phyloP scores from a whole-genome alignment of 2,888 invertebrate genomes.

The Byasa hedistus region DNA sequence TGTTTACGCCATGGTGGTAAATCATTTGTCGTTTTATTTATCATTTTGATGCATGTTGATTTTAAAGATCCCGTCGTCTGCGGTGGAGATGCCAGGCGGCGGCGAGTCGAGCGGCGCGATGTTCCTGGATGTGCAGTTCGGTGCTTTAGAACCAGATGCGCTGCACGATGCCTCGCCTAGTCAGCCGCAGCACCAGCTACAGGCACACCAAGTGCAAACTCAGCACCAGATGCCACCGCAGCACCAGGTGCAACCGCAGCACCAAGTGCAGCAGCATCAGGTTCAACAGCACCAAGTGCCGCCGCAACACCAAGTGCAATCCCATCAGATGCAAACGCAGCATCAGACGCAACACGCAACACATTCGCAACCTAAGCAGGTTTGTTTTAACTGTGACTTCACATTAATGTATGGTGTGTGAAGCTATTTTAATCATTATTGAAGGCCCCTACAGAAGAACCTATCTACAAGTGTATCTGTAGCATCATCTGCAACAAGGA shows the following conservation, averaged over 20 bases:
- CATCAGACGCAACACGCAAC: constrained; percentile 20
- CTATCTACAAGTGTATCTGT: too few relatives aligned
- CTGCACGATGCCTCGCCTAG: constrained; percentile 39
- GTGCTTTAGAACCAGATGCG: constrained; percentile 85
- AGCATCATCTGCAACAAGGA: too few relatives aligned
- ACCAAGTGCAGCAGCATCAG: constrained; percentile 17
- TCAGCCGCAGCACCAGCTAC: constrained; percentile 54
- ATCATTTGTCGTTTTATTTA: too few relatives aligned
- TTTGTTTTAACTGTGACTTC: constrained; percentile 6
- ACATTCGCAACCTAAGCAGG: constrained; percentile 33
- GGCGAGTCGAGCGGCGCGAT: constrained; percentile 83
- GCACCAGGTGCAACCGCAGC: constrained; percentile 15
- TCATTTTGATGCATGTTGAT: neutral
- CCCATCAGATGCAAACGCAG: constrained; percentile 4
- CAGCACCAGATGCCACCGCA: constrained; percentile 2
- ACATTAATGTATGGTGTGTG: too few relatives aligned
- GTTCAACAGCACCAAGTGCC: constrained; percentile 23
- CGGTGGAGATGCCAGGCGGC: constrained; percentile 98
- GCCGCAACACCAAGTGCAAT: constrained; percentile 12
- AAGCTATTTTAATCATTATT: too few relatives aligned
- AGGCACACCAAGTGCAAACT: constrained; percentile 49
- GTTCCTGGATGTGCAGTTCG: constrained; percentile 96
- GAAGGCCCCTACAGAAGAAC: too few relatives aligned
- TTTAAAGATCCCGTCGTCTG: constrained; percentile 91
- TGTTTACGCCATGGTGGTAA: too few relatives aligned